Conservation (phyloP, 2,113 vertebrate species). For the Hiodon tergisus region DNA sequence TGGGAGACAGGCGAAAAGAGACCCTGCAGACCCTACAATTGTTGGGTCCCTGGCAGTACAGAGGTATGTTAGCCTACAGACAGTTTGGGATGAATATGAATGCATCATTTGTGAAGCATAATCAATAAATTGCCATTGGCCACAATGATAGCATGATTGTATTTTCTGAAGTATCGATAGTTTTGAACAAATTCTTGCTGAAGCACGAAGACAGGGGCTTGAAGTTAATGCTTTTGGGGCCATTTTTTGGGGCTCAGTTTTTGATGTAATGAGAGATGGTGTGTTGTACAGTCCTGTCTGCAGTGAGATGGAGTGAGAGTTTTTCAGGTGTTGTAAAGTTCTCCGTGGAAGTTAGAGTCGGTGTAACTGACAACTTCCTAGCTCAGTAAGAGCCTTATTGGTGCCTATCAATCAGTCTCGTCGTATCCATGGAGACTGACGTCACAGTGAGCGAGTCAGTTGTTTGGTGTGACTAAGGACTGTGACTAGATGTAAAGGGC, state of each 20-base stretch:
- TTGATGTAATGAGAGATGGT: neutral
- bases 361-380: slow-evolving; percentile 44
- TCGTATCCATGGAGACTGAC: slow-evolving; percentile 45
- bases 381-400: slow-evolving; percentile 32
- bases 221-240: neutral
- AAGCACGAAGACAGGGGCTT: no score
- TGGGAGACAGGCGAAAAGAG: no score
- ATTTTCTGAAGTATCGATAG: no score
- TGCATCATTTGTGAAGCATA: neutral
- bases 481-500: slow-evolving; percentile 10
- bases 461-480: slow-evolving; percentile 27
- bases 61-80: no score
- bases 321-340: slow-evolving; percentile 7
- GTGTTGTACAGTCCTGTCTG: slow-evolving; percentile 17
- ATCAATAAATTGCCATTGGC: neutral
- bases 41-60: no score
- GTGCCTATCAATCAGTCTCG: slow-evolving; percentile 47
- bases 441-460: slow-evolving; percentile 38
- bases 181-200: no score
- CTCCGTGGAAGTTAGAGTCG: slow-evolving; percentile 35
- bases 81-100: no score
- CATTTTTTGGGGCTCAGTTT: neutral
- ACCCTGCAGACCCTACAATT: no score
- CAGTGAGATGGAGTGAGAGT: slow-evolving; percentile 14
- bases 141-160: no score